Base-by-base conservation (phyloP, 2,113 vertebrate genomes). In the Apodemus sylvaticus region DNA sequence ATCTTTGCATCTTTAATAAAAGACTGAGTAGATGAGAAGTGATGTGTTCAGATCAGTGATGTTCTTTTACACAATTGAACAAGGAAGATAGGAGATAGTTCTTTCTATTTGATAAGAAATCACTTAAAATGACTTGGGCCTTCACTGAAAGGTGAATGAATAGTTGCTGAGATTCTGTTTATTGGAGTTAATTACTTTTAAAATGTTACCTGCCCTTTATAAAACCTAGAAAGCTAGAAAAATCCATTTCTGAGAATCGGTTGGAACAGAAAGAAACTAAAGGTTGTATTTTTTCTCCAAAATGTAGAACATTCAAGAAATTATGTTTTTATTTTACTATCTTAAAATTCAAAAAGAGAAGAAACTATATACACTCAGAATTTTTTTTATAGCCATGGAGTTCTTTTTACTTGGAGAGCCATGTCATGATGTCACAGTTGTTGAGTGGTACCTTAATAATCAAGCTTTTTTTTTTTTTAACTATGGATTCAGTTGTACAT, bases 111-210 rank as follows among this genome's bases (percentile, higher is more conserved):
- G 26, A 83, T 94, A 81, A 70, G 20, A 91, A 87, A 91, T 94
- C 71, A 95, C 14, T 85, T 93, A 88, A 97, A 91, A 91, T 95
- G 76, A 89, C 66, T 81, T 26, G 70, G 5, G 12, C 9, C 16
- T 19, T 91, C 53, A 87, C 3, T 58, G 66, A 92, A 17, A 94
- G 83, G 55, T 89, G 34, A 95, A 70, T 53, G 60, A 88, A 91
- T 29, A 93, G 13, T 82, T 62, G 31, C 73, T 68, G 36, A 95
- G 36, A 91, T 86, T 95, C 24, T 93, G 39, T 19, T 96, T 78
- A 93, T 26, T 94, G n/a, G 34, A 95, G 19, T 66, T 51, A 95
- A 94, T 96, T 97, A 91, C 83, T 85, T 94, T 70, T 62, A 89
- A 96, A 78, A 93, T 58, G 73, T 20, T 93, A 92, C 4, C 53